These are phyloP conservation scores for Enteromius treurensis DNA, from an alignment of 2,797 vertebrate genomes.

Conservation along the genomic window DNA sequence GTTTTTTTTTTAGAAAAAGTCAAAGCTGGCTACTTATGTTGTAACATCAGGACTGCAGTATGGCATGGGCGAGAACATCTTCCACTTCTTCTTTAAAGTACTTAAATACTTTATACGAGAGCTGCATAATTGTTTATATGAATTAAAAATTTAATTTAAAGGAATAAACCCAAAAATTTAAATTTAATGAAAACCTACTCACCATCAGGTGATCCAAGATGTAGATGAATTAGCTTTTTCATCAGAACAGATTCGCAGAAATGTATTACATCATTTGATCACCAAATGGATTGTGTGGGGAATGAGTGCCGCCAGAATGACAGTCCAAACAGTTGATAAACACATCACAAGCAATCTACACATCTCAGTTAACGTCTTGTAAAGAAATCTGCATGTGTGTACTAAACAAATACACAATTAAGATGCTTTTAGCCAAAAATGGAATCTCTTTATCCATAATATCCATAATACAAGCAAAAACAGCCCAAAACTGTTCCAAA, in stretches of 20 bases:
- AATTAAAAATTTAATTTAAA: background rate
- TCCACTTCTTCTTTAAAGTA: constrained; percentile 95
- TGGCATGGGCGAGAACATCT: constrained; percentile 85
- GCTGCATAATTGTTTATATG: background rate
- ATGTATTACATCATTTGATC: background rate
- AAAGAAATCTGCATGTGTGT: background rate
- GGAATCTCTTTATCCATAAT: background rate
- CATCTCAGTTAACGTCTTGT: background rate
- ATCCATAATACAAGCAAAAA: background rate
- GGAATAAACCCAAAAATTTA: background rate
- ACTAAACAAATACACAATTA: background rate
- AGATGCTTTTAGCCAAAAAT: background rate
- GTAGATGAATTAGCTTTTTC: background rate
- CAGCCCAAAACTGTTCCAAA: background rate
- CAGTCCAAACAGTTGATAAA: background rate
- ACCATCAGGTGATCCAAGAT: background rate
- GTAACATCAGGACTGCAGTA: constrained; percentile 88
- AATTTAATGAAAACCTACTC: background rate
- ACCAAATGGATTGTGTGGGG: background rate
- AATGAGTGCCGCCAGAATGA: background rate
- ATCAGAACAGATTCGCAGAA: background rate
- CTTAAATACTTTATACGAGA: constrained; percentile 7
- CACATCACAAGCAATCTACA: background rate
- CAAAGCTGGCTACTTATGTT: constrained; percentile 81
- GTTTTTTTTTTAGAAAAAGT: constrained; percentile 69